Base-by-base conservation (phyloP, 2,888 invertebrate genomes). In the Lasioglossum morio region DNA sequence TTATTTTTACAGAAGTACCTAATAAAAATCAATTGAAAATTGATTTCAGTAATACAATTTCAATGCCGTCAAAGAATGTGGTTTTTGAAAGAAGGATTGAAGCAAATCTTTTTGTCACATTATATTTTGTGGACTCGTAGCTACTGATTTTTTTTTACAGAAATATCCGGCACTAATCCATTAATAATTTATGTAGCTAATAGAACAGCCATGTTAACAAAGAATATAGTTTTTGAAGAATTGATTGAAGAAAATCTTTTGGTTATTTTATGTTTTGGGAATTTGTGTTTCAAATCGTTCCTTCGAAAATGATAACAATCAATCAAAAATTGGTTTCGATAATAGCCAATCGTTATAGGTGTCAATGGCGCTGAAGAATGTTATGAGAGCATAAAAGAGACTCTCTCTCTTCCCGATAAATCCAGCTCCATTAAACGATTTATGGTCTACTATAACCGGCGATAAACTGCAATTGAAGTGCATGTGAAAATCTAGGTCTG, bases 401-500 rank as follows among this genome's bases (percentile, higher is more conserved):
- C 16, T 63, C 27, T 30, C 27, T 19, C 19, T 48, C 7, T 48
- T 27, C n/a, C 60, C 60, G 30, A 63, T 63, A 63, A 63, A 63
- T 30, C 30, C 27, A 27, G 12, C 7, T 4, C 27, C 60, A 63
- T 63, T 63, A 30, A 63, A 30, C 60, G 27, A 63, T 63, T 30
- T 63, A 63, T 63, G 60, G 30, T 27, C 60, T 63, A 63, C 30
- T 63, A 30, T 63, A 30, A 63, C 60, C 30, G 60, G 60, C 27
- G 60, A 63, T 63, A 63, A 63, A 63, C 60, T 63, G 60, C 60
- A 63, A 63, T 63, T 63, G 60, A 63, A 63, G 60, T 63, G 60
- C 60, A 63, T 30, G 16, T 14, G 60, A 63, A 30, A 63, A 63
- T 63, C 60, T 63, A 63, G 60, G 60, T 63, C 60, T 63, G 60